These are phyloP conservation scores for Cheilosia scutellata DNA, from an alignment of 2,888 invertebrate species.

Conservation along the genomic window DNA sequence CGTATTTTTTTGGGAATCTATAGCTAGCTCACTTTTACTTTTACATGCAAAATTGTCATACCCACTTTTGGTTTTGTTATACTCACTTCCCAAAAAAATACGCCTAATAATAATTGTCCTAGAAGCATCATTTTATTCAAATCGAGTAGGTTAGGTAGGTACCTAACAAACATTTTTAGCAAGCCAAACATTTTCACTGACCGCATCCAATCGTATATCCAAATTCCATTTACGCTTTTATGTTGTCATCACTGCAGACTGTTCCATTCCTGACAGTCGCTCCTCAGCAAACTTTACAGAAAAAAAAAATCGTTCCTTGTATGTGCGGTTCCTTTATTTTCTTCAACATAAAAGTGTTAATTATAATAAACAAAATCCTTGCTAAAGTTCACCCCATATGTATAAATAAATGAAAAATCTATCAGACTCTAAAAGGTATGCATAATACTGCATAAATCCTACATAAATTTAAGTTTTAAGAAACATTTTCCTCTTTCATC, in stretches of 20 bases:
- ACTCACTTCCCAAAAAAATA: no score
- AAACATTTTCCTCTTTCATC: slow-evolving; percentile 11
- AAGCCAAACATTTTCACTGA: not conserved
- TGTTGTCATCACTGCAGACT: slow-evolving; percentile 43
- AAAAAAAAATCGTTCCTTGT: slow-evolving; percentile 35
- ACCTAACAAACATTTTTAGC: no score
- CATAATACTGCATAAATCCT: not conserved
- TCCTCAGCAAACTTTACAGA: slow-evolving; percentile 24
- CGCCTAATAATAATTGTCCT: no score
- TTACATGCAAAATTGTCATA: no score
- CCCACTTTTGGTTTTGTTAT: no score
- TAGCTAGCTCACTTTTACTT: no score
- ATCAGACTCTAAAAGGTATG: slow-evolving; percentile 70
- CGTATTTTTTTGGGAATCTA: no score
- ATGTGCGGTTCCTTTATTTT: slow-evolving; percentile 39
- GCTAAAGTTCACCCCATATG: slow-evolving; percentile 82
- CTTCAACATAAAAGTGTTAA: slow-evolving; percentile 36
- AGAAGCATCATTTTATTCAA: no score
- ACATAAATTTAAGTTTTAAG: not conserved
- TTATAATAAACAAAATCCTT: slow-evolving; percentile 35
- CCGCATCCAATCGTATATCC: not conserved
- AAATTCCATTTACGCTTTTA: slow-evolving; percentile 2
- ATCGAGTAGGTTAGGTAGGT: no score
- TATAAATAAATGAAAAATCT: slow-evolving; percentile 81
- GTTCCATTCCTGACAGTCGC: slow-evolving; percentile 65